Evolutionary conservation across 2,888 invertebrate species (phyloP), one percentile per base, ranked within the genome.

Genomic region (Spodoptera exigua): DNA sequence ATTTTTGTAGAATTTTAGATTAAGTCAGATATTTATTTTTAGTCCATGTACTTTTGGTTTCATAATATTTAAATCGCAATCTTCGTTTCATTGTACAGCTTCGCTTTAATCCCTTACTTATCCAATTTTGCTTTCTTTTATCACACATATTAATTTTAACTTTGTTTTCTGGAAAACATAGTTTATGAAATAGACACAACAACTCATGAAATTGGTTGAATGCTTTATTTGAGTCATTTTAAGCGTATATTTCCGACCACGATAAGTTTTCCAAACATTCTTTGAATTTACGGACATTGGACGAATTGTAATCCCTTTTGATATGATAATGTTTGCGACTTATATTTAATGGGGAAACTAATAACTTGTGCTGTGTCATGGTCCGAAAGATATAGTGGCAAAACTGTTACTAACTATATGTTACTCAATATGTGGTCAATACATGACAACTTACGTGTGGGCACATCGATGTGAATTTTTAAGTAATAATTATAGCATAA

Each of bases 341-440:
- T 27, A 17, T 27, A 2, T 36, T 12, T 27, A 1, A 40, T 13
- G 0, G 48, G 37, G 13, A 49, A 13, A 3, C 37, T 44, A 11
- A 57, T n/a, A 32, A 49, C 36, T 49, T 56, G 34, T 5, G 40
- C 34, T 4, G 40, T 40, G 12, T 49, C 49, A 1, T 49, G 32
- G 17, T 49, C 40, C 1, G 48, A 56, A 0, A 44, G n/a, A 9
- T 56, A 27, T 3, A 48, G 43, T 2, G 48, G 56, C 1, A 37
- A 3, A 10, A 48, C 12, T n/a, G 11, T 35, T 12, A 27, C 16
- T n/a, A 21, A 2, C 36, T 9, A 16, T n/a, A 56, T 56, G 9
- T 48, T 36, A n/a, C 41, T 48, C 3, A 39, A 12, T 11, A 48
- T 48, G 7, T 49, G 49, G 14, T 49, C 49, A 12, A 40, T 49